Base-by-base conservation (phyloP, 2,888 invertebrate species). In the Lissonota sp. region DNA sequence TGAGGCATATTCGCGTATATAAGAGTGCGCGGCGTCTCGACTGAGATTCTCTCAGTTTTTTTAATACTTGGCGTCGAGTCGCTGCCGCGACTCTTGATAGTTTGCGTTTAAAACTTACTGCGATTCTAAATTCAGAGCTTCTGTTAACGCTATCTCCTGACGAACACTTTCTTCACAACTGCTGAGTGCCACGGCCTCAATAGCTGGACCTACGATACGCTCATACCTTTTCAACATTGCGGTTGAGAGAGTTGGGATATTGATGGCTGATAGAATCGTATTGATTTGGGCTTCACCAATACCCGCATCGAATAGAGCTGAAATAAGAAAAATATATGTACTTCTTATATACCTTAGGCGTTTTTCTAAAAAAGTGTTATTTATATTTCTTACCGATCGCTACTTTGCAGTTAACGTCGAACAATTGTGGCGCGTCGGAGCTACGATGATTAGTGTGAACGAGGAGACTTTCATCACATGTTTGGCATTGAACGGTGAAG, bases 241-340 rank as follows among this genome's bases (percentile, higher is more conserved):
- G 6, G 57, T n/a, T 1, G 70, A 37, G 10, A 70, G n/a, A 10
- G 44, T 70, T 10, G 58, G 58, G 6, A 57, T 37, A 70, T 70
- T 70, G 44, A 67, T 12, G 6, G 66, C 66, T 39, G 66, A 67
- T 12, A 67, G 40, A 51, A 67, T 53, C 4, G 40, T 26, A 12
- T 70, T 70, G 4, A 70, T 16, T 58, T 70, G 37, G 26, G 58
- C 58, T 70, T 70, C 58, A 7, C 58, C 70, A 58, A 70, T 57
- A n/a, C 57, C 69, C 5, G 46, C 69, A 46, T 69, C 69, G 5
- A 58, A 10, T 40, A 69, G 44, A 40, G 46, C 67, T 69, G 67
- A 39, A 57, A 44, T 55, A 53, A 14, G 53, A 39, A 66, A 49
- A 40, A 39, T 51, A 66, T 40, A 2, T 6, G 12, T 66, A 10